Percentiles rank a stretch among this genome's conserved stretches.
Conservation (phyloP, 2,113 vertebrate genomes). For the Cnemophilus loriae region DNA sequence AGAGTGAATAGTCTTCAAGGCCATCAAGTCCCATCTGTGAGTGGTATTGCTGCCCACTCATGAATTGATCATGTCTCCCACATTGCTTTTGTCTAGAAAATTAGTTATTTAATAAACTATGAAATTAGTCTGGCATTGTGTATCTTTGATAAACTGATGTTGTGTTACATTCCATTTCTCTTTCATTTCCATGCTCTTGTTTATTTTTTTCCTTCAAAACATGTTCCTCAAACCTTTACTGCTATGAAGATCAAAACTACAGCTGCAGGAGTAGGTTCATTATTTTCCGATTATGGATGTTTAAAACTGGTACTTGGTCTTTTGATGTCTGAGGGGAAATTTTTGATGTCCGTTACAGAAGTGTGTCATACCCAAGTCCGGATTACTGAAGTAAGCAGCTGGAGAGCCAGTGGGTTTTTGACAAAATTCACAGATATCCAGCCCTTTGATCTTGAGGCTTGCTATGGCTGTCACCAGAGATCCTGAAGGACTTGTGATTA, state of each 20-base stretch:
- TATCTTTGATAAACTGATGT: not conserved
- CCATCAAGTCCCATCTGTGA: not conserved
- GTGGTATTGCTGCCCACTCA: not conserved
- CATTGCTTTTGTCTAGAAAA: conserved; percentile 16
- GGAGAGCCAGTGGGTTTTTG: not conserved
- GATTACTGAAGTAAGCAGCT: conserved; percentile 8
- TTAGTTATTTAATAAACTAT: not conserved
- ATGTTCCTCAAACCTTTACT: not conserved
- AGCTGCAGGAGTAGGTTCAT: not conserved
- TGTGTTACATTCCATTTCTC: not conserved
- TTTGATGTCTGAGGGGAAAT: not conserved
- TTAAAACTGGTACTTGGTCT: not conserved
- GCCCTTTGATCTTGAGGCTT: not conserved
- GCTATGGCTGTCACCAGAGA: not conserved
- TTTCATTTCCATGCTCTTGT: not conserved
- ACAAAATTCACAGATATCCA: not conserved
- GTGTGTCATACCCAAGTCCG: not conserved
- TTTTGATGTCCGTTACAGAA: not conserved
- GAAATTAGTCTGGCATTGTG: not conserved
- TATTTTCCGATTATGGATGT: not conserved
- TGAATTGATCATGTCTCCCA: not conserved
- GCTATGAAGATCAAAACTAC: conserved; percentile 22
- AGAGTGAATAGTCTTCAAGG: not conserved
- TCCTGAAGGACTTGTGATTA: not conserved
- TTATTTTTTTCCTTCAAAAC: conserved; percentile 15